Evolutionary conservation across 2,113 vertebrate species (phyloP), one percentile per base, ranked within the genome.

Genomic region (Astatotilapia flaviijosephi): DNA sequence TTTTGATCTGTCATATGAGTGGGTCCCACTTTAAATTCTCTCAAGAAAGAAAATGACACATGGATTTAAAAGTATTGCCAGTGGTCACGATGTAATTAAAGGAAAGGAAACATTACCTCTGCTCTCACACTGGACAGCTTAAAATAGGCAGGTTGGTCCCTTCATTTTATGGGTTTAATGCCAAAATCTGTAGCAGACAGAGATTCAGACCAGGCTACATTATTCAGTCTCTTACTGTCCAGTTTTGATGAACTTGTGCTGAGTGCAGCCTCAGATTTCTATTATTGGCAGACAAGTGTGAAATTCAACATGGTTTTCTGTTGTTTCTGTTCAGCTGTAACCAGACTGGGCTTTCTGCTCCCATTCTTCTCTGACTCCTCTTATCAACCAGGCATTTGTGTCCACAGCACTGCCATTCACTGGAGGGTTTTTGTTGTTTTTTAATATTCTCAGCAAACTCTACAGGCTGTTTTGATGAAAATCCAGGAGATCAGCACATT

Each of bases 401-500:
- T 47, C 40, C 68, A 75, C 21, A 17, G 68, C 9, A 0, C 68
- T 75, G 68, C 40, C 23, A 45, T 47, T 75, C 40, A 75, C 40
- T 28, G 40, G 21, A 75, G 40, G 14, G 3, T 28, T 75, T 45
- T 47, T 75, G 40, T 75, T 45, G 4, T 75, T 75, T 75, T 47
- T 75, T 47, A 47, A 75, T 47, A 47, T 75, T 28, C 68, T 28
- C 40, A 75, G 68, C 40, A 75, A 75, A 75, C 68, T 75, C 68
- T 75, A 47, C 68, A 75, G 9, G 23, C 68, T 10, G 68, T 28
- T 73, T 47, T 47, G 68, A 75, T 75, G 40, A 47, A 28, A 73
- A 47, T 73, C 68, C 14, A 45, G 40, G 40, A 75, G 40, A 75
- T 45, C 68, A 7, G 3, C 68, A 75, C 21, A 17, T 47, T 73